Percentiles rank a stretch among this genome's conserved stretches.
Conservation (phyloP, 2,888 invertebrate genomes). For the Drepana falcataria region DNA sequence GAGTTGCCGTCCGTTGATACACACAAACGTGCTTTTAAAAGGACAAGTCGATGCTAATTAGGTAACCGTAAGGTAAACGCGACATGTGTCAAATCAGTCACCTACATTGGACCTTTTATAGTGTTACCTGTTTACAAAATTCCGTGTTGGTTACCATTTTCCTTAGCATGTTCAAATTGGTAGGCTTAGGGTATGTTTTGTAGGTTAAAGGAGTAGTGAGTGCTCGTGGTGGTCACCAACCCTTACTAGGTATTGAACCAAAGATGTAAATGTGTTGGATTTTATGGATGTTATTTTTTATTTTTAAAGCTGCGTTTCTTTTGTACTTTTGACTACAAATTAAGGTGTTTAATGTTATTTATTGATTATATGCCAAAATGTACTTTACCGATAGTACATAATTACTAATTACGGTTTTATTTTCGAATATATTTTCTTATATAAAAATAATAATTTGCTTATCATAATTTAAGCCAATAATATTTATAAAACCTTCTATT, state of each 20-base stretch:
- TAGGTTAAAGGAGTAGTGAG: conserved; percentile 18
- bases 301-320: conserved; percentile 32
- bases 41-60: too few species aligned
- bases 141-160: conserved; percentile 32
- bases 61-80: not conserved
- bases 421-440: too few species aligned
- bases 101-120: conserved; percentile 14
- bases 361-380: not conserved
- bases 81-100: conserved; percentile 6
- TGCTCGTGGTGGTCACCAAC: conserved; percentile 37
- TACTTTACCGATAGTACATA: conserved; percentile 3
- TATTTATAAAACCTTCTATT: too few species aligned
- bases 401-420: conserved; percentile 12
- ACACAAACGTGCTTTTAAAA: too few species aligned
- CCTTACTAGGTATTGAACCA: conserved; percentile 72
- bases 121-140: conserved; percentile 18
- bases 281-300: conserved; percentile 32
- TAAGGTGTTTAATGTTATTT: not conserved
- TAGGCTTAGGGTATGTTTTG: conserved; percentile 13
- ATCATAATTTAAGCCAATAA: too few species aligned
- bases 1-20: conserved; percentile 88
- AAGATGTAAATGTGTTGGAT: conserved; percentile 76
- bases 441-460: too few species aligned
- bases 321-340: not conserved
- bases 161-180: conserved; percentile 28